phyloP scores from a whole-genome alignment of 2,113 vertebrate genomes.

The Paracanthobrama guichenoti region DNA sequence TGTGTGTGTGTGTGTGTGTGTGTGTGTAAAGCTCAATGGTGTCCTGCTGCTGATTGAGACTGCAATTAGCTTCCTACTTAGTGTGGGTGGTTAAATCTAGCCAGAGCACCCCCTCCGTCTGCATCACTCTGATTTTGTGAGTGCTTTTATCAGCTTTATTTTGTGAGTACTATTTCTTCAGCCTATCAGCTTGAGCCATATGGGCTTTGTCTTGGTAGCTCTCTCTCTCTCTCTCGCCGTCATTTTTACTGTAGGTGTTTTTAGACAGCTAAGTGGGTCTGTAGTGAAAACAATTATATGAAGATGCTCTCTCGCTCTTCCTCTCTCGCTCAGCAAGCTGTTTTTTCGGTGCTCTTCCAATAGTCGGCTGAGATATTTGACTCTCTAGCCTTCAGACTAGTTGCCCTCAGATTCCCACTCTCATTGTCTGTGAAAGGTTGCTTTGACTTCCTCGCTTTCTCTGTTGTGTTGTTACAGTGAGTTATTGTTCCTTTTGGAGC shows the following conservation, averaged over 20 bases:
- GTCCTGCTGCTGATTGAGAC: slow-evolving; percentile 17
- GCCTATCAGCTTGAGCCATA: slow-evolving; percentile 40
- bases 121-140: slow-evolving; percentile 46
- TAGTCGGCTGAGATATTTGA: slow-evolving; percentile 12
- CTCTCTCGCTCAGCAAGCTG: neutral
- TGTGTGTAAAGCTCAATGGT: neutral
- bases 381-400: neutral
- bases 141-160: slow-evolving; percentile 31
- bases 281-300: slow-evolving; percentile 25
- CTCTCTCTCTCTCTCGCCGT: neutral
- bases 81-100: slow-evolving; percentile 50
- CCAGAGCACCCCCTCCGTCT: slow-evolving; percentile 22
- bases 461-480: neutral
- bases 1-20: slow-evolving; percentile 10
- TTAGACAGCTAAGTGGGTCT: slow-evolving; percentile 32
- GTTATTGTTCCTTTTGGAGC: neutral
- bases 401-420: neutral
- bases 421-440: neutral
- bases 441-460: neutral
- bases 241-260: slow-evolving; percentile 35
- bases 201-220: neutral
- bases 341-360: neutral
- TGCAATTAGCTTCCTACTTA: slow-evolving; percentile 42
- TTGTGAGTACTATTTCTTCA: neutral
- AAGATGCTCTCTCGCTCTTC: slow-evolving; percentile 15